phyloP scores from a whole-genome alignment of 2,888 invertebrate genomes.

The Epiblema foenella region DNA sequence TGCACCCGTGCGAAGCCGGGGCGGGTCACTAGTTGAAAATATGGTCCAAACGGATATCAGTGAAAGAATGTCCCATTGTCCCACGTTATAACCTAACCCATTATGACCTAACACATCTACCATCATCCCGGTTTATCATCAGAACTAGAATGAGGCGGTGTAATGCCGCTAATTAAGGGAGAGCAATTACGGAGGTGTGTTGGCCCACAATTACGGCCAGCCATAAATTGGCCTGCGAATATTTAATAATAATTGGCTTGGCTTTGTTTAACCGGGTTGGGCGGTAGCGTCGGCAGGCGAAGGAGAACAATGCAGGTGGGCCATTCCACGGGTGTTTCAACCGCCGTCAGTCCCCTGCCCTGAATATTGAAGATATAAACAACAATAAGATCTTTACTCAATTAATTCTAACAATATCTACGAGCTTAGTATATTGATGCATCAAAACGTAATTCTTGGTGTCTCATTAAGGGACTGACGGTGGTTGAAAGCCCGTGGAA shows the following conservation, averaged over 20 bases:
- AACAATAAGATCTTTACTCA: too few species aligned
- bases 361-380: too few species aligned
- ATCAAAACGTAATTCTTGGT: too few species aligned
- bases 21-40: too few species aligned
- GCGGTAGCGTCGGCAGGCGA: conserved; percentile 58
- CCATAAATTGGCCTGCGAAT: conserved; percentile 63
- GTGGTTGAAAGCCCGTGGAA: too few species aligned
- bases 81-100: neutral
- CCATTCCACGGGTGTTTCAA: neutral
- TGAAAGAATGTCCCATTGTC: neutral
- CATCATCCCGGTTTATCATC: neutral
- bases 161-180: conserved; percentile 56
- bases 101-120: neutral
- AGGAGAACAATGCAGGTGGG: neutral
- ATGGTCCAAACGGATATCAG: neutral
- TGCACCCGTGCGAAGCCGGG: too few species aligned
- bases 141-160: conserved; percentile 24
- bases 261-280: conserved; percentile 65
- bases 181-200: conserved; percentile 60
- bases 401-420: too few species aligned
- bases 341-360: too few species aligned
- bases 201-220: conserved; percentile 65
- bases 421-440: too few species aligned
- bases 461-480: too few species aligned
- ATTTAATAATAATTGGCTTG: conserved; percentile 66